phyloP scores from a whole-genome alignment of 2,888 invertebrate species.

The Perizoma affinitatum region DNA sequence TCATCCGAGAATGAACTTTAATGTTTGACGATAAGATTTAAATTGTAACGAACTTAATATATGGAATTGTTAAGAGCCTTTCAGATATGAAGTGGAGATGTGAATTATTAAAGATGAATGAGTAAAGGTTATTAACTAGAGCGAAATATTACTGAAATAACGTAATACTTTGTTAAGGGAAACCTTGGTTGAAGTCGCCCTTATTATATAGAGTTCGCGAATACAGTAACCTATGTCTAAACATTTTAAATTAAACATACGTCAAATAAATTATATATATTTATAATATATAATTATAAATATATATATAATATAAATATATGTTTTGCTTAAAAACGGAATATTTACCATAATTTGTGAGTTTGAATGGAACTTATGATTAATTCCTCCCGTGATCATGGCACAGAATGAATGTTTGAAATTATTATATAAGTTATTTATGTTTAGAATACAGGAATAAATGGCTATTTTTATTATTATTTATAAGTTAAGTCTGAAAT shows the following conservation, averaged over 20 bases:
- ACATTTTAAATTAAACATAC: conserved; percentile 10
- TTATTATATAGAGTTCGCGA: too few relatives aligned
- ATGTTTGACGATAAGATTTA: conserved; percentile 34
- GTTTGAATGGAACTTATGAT: too few relatives aligned
- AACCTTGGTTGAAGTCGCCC: conserved; percentile 6
- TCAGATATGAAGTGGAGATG: conserved; percentile 30
- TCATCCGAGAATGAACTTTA: conserved; percentile 38
- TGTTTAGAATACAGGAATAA: too few relatives aligned
- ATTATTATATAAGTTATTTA: too few relatives aligned
- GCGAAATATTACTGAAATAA: conserved; percentile 18
- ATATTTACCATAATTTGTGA: too few relatives aligned
- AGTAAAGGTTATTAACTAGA: conserved; percentile 17
- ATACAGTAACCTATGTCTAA: background rate
- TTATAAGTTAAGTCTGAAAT: conserved; percentile 8
- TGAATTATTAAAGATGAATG: conserved; percentile 33
- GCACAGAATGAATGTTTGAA: too few relatives aligned
- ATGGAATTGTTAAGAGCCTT: conserved; percentile 34
- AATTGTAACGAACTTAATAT: conserved; percentile 31
- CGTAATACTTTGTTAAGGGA: conserved; percentile 7
- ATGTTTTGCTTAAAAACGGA: too few relatives aligned
- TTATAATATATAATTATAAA: too few relatives aligned
- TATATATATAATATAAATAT: too few relatives aligned
- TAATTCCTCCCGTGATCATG: too few relatives aligned
- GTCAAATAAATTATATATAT: conserved; percentile 23
- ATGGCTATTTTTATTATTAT: too few relatives aligned